Evolutionary conservation across 2,113 vertebrate species (phyloP).

Genomic region (Stigmatopora argus): DNA sequence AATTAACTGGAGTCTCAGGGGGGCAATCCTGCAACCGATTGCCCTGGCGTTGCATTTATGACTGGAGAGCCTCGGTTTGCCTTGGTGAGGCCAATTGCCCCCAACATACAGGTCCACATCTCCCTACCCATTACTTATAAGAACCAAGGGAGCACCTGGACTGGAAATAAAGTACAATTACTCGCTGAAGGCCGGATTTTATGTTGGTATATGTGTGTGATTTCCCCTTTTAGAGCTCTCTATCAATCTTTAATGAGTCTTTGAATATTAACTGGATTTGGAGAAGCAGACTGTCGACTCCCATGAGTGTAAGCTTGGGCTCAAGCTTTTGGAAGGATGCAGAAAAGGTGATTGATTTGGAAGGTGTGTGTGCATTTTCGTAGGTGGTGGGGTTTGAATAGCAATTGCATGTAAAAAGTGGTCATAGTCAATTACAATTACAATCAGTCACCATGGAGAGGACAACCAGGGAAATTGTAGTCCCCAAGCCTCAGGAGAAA

Average conservation of each 20-base stretch:
- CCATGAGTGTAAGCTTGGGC: slow-evolving; percentile 61
- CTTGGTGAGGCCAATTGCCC: slow-evolving; percentile 13
- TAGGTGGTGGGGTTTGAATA: slow-evolving; percentile 56
- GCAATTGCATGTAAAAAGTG: slow-evolving; percentile 65
- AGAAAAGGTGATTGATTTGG: slow-evolving; percentile 19
- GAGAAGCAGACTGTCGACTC: slow-evolving; percentile 61
- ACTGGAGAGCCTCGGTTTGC: slow-evolving; percentile 25
- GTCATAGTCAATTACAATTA: slow-evolving; percentile 73
- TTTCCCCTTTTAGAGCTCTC: slow-evolving; percentile 60
- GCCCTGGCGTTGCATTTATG: slow-evolving; percentile 56
- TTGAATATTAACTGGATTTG: slow-evolving; percentile 76
- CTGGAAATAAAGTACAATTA: slow-evolving; percentile 65
- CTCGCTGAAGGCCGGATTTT: slow-evolving; percentile 60
- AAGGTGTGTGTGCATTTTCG: slow-evolving; percentile 13
- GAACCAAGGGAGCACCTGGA: slow-evolving; percentile 50
- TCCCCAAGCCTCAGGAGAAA: slow-evolving; percentile 50
- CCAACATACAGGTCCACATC: slow-evolving; percentile 21
- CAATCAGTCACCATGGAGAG: slow-evolving; percentile 67
- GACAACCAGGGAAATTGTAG: slow-evolving; percentile 45
- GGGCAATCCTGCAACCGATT: slow-evolving; percentile 62
- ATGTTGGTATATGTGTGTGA: slow-evolving; percentile 53
- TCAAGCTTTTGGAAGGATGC: slow-evolving; percentile 38
- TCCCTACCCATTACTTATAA: slow-evolving; percentile 46
- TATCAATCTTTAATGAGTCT: slow-evolving; percentile 76
- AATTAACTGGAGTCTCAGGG: slow-evolving; percentile 68